phyloP scores from a whole-genome alignment of 37 sponge, comb jelly and placozoan species.

The Bolinopsis microptera region DNA sequence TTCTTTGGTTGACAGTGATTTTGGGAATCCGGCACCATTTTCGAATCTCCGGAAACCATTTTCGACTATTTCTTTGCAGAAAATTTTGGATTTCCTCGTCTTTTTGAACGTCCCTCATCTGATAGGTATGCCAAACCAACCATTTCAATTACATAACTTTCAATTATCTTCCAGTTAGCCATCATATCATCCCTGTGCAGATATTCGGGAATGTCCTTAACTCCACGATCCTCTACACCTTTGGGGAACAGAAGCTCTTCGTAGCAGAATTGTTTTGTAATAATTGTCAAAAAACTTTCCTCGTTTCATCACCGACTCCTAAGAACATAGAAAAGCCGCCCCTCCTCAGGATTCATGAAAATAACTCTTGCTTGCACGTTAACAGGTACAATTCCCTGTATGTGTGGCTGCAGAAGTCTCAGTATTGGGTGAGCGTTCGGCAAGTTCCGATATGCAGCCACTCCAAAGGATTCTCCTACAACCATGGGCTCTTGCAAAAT shows the following conservation, averaged over 20 bases:
- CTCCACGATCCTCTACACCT: background rate
- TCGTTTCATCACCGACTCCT: background rate
- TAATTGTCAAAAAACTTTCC: too few relatives aligned
- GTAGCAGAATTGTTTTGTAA: background rate
- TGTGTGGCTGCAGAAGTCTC: slow-evolving; percentile 22
- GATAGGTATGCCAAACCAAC: background rate
- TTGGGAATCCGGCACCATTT: background rate
- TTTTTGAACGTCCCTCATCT: background rate
- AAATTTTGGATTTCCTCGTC: background rate
- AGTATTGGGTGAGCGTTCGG: background rate
- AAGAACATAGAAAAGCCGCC: slow-evolving; percentile 6
- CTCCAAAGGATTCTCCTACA: background rate
- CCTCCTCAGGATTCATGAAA: background rate
- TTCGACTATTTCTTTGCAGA: background rate
- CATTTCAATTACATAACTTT: background rate
- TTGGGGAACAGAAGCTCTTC: background rate
- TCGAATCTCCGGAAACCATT: background rate
- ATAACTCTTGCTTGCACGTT: background rate
- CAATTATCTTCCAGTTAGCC: background rate
- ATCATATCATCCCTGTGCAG: background rate
- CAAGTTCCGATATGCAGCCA: background rate
- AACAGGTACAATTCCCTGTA: background rate
- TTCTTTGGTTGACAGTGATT: background rate
- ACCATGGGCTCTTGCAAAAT: background rate
- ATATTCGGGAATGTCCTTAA: background rate